Evolutionary conservation across 2,113 vertebrate species (phyloP), one percentile per base, ranked within the genome.

Genomic region (Trachemys scripta): DNA sequence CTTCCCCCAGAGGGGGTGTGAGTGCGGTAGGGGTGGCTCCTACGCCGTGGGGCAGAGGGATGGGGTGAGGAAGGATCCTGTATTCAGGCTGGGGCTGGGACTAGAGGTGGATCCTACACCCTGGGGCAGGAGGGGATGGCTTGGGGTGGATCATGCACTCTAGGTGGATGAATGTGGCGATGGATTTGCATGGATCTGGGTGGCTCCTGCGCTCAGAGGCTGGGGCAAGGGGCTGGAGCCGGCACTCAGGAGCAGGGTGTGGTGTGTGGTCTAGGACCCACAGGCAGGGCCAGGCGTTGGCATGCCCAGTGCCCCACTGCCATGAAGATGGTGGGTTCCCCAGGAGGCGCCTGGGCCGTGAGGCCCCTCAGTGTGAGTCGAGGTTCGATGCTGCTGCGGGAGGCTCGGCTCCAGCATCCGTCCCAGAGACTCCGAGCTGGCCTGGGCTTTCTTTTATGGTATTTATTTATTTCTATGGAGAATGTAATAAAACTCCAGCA

Each of bases 401-500:
- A 50, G 76, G n/a, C 84, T 95, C 49, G 45, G 85, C 88, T 89
- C 51, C 87, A 93, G 50, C 51, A 57, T 53, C 11, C 0, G 6
- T 95, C 92, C 85, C 91, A 85, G 84, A 92, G 94, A 90, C 96
- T 97, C 90, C 91, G 87, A 82, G 35, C 93, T 79, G 91, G 89
- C 84, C 86, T 0, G 1, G 13, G 85, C 19, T 82, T 95, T 95
- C 95, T 84, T 47, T 76, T 54, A 90, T 91, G 8, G 4, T 94
- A 94, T 97, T 98, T 98, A 96, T 98, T 98, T 98, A 98, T 97
- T 98, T 98, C 95, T 97, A 95, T n/a, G 35, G 93, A 94, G 95
- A 95, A 85, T 94, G 97, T 97, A 98, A 98, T 98, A 98, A 97
- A 98, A 96, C 96, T 89, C 96, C 92, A 69, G 89, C 97, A 98